These are phyloP conservation scores for Pristiophorus japonicus DNA, from an alignment of 2,113 vertebrate species.

Conservation along the genomic window DNA sequence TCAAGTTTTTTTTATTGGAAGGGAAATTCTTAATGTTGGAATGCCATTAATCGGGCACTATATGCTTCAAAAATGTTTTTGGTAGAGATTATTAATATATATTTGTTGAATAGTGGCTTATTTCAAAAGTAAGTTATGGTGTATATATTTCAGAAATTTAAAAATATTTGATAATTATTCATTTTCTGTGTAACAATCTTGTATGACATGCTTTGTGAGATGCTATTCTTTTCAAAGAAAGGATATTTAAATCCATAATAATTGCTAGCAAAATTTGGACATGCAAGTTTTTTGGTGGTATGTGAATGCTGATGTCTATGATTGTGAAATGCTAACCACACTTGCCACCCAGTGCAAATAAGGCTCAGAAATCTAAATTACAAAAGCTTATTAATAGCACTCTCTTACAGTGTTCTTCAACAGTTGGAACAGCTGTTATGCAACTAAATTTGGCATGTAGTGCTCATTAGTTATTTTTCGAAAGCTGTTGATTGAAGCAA, in stretches of 20 bases:
- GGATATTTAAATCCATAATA: not conserved
- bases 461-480: slow-evolving; percentile 12
- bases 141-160: not conserved
- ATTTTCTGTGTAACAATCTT: not conserved
- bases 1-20: not conserved
- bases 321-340: not conserved
- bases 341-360: not conserved
- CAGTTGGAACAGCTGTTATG: not conserved
- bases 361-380: not conserved
- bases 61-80: not conserved
- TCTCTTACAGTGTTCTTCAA: not conserved
- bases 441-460: slow-evolving; percentile 1
- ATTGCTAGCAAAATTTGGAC: not conserved
- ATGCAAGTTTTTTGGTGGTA: not conserved
- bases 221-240: not conserved
- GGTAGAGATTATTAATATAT: not conserved
- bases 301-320: not conserved
- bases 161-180: not conserved
- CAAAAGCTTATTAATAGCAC: not conserved
- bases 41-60: not conserved
- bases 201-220: not conserved
- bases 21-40: not conserved
- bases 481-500: slow-evolving; percentile 4
- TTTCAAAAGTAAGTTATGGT: not conserved
- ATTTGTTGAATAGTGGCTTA: not conserved